Percentiles rank a stretch among this genome's conserved stretches.
These are phyloP conservation scores for Stylophora pistillata DNA, from an alignment of 64 coral and sea anemone genomes.

Conservation along the genomic window DNA sequence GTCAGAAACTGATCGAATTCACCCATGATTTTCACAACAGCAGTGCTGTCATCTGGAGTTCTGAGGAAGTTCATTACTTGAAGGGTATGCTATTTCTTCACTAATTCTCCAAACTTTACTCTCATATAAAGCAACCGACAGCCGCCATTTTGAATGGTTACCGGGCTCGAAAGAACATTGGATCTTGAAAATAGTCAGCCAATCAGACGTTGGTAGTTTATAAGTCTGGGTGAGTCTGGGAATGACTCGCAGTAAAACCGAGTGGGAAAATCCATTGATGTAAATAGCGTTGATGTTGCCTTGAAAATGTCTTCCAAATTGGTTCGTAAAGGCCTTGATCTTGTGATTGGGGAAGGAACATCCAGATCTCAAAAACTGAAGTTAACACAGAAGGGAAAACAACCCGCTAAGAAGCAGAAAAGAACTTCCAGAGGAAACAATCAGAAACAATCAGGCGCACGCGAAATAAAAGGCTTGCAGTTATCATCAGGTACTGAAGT, in stretches of 20 bases:
- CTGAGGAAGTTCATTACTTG: conserved; percentile 80
- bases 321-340: conserved; percentile 81
- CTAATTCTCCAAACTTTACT: too few species aligned
- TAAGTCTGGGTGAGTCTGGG: background rate
- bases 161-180: background rate
- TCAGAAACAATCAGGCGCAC: background rate
- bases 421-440: background rate
- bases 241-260: too few species aligned
- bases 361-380: conserved; percentile 12
- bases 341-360: conserved; percentile 36
- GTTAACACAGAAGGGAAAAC: conserved; percentile 14
- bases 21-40: conserved; percentile 88
- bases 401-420: background rate
- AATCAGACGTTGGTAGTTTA: background rate
- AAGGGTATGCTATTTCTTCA: background rate
- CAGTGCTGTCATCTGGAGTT: conserved; percentile 93
- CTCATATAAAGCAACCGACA: background rate
- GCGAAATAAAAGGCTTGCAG: background rate
- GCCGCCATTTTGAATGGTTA: conserved; percentile 52
- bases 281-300: background rate
- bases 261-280: background rate
- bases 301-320: conserved; percentile 81
- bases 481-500: conserved; percentile 17
- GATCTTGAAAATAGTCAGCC: background rate
- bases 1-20: conserved; percentile 89